Base-by-base conservation (phyloP, 2,113 vertebrate species). In the Corythornis cristatus region DNA sequence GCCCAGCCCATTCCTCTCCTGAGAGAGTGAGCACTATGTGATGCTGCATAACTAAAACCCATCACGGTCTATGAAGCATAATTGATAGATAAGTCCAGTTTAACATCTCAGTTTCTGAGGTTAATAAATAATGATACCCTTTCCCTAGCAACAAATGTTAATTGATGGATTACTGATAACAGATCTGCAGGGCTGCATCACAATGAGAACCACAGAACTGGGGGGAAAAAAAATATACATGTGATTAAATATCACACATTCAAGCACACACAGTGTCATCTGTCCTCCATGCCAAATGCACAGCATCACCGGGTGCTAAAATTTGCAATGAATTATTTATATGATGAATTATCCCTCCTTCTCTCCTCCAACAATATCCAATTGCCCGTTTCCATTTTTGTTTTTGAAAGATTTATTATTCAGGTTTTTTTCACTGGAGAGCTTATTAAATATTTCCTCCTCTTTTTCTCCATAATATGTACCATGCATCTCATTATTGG, bases 261-360 rank as follows among this genome's bases (percentile, higher is more conserved):
- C 73, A 80, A 74, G 81, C 60, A 56, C 76, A 83, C 72, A 29
- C 31, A 18, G 43, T 71, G 84, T 94, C 84, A 86, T 86, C 80
- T 91, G 78, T 46, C 64, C 83, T 93, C 62, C 77, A 14, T n/a
- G 46, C 70, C 78, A 82, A 93, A 75, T 53, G 84, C 85, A 26
- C 35, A 23, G 84, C 90, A 90, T 58, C 12, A 22, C 46, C 1
- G 64, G 43, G 82, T 91, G 89, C 85, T 95, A 88, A 90, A 84
- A 95, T 66, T 93, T 80, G 70, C 86, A 61, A 83, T 90, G 67
- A 95, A 95, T 96, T 95, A 93, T 95, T 95, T 94, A 93, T 89
- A 43, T n/a, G 46, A 86, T 94, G 66, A 93, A 94, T 92, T 92
- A 72, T 78, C 58, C 40, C 12, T 76, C 75, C 58, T 84, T 65